Base-by-base conservation (phyloP, 2,888 invertebrate species). In the Dicyrtoma fusca region DNA sequence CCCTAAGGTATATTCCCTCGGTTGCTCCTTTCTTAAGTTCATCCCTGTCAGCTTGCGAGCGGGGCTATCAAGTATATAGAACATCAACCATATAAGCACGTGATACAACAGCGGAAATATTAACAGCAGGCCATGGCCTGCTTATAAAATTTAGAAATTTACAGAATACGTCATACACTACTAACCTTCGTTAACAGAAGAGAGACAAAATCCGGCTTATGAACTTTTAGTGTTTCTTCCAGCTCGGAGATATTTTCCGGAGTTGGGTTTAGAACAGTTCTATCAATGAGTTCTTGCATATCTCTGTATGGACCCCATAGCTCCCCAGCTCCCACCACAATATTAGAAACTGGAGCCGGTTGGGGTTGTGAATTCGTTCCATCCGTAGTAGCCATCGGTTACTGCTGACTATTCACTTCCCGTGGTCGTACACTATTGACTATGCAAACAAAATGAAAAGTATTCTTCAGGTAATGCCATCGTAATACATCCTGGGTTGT, bases 241-340 rank as follows among this genome's bases (percentile, higher is more conserved):
- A 95, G 88, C 73, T 85, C 84, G 71, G 84, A 83, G 2, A 83
- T 77, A 23, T 82, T 82, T 71, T 83, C 82, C 5, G 82, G 77
- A 69, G 83, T 82, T 68, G 82, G 81, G 59, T 82, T 81, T 45
- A 79, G 75, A 8, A 85, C 78, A 2, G 84, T 83, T 57, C 81
- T 77, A 49, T 83, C 82, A 13, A 85, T 83, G 10, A 82, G 80
- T 42, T 84, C 84, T 74, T 84, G 82, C 74, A 94, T 84, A 81
- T 92, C 90, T 82, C 92, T 92, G 84, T 89, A 92, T 0, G 92
- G 91, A 62, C 91, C 91, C 93, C 94, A 94, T 86, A 92, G 86
- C 83, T 93, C 92, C 82, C 91, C 91, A 11, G 88, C 86, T 2
- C 80, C 80, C n/a, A 80, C 76, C 0, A 70, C 59, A 10, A 76